Evolutionary conservation across 1,140 invertebrate genomes (phyloP).

Genomic region (Paraescarpia echinospica): DNA sequence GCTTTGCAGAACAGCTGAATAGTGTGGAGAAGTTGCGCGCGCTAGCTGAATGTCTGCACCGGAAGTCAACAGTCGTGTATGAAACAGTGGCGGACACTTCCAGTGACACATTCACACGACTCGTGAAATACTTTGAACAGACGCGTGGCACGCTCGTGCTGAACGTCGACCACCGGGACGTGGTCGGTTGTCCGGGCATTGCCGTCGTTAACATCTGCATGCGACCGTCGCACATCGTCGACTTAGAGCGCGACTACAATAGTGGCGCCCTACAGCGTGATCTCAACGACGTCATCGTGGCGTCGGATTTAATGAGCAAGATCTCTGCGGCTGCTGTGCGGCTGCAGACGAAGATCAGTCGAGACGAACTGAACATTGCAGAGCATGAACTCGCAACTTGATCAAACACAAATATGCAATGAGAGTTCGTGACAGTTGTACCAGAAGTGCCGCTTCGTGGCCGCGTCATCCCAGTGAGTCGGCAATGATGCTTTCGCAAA

Average conservation of each 20-base stretch:
- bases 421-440: not conserved
- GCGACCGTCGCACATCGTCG: not conserved
- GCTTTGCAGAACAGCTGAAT: not conserved
- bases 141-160: not conserved
- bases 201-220: constrained; percentile 16
- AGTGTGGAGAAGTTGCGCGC: not conserved
- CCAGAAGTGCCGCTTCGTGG: not conserved
- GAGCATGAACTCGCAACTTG: not conserved
- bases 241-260: not conserved
- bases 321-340: not conserved
- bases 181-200: not conserved
- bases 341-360: not conserved
- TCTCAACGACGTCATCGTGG: not conserved
- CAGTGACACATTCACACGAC: not conserved
- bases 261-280: constrained; percentile 7
- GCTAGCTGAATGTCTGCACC: not conserved
- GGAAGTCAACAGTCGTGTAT: not conserved
- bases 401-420: not conserved
- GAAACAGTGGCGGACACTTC: not conserved
- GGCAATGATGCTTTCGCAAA: not conserved
- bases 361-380: not conserved
- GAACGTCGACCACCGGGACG: not conserved
- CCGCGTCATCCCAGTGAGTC: not conserved
- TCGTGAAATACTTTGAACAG: constrained; percentile 11
- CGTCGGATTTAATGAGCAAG: not conserved